Conservation (phyloP, 64 coral and sea anemone species). For the Dendronephthya gigantea region DNA sequence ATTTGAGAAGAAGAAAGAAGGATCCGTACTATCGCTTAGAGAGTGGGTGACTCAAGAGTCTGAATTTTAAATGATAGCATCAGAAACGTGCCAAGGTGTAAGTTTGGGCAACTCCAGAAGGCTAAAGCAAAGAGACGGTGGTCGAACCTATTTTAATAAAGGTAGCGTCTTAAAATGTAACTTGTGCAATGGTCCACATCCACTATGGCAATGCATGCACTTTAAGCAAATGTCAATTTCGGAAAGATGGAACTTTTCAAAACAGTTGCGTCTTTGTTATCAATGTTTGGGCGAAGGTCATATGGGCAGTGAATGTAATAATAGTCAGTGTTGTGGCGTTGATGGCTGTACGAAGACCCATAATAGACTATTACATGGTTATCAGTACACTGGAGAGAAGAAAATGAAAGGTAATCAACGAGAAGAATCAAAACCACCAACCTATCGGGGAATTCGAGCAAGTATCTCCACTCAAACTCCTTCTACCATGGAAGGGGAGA, state of each 20-base stretch:
- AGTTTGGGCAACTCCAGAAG: not conserved
- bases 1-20: slow-evolving; percentile 2
- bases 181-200: slow-evolving; percentile 20
- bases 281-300: slow-evolving; percentile 22
- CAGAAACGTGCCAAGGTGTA: not conserved
- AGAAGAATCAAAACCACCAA: not conserved
- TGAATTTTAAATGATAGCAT: slow-evolving; percentile 12
- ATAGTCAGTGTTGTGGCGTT: not conserved
- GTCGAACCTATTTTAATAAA: not conserved
- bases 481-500: not conserved
- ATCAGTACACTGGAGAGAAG: no score
- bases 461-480: not conserved
- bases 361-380: slow-evolving; percentile 17
- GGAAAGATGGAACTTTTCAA: slow-evolving; percentile 27
- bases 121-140: not conserved
- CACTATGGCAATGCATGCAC: slow-evolving; percentile 27
- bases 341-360: not conserved
- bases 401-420: no score
- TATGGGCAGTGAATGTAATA: not conserved
- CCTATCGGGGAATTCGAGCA: not conserved
- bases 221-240: not conserved
- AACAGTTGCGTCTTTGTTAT: slow-evolving; percentile 20
- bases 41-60: slow-evolving; percentile 30
- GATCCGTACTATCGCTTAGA: slow-evolving; percentile 20
- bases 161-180: not conserved